Percentiles rank a stretch among this genome's conserved stretches.
Evolutionary conservation across 2,113 vertebrate genomes (phyloP).

Genomic region (Megatriorchis doriae): DNA sequence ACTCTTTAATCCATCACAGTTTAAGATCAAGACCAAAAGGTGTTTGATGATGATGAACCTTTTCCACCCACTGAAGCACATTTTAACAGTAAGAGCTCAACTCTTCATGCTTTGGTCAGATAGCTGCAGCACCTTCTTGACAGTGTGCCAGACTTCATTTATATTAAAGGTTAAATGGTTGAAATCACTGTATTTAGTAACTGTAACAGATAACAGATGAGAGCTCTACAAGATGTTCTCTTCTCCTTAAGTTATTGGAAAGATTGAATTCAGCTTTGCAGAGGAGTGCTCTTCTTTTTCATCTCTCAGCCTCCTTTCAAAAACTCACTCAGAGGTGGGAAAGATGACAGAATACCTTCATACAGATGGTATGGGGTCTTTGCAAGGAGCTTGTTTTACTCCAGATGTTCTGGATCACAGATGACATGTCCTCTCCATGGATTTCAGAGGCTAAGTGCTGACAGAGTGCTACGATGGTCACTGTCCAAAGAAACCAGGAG

Average conservation of each 20-base stretch:
- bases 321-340: background rate
- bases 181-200: background rate
- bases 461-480: background rate
- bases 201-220: background rate
- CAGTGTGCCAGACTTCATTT: background rate
- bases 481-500: background rate
- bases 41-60: background rate
- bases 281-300: background rate
- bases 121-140: background rate
- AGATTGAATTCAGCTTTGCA: background rate
- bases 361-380: background rate
- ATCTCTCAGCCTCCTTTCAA: background rate
- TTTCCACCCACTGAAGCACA: background rate
- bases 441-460: background rate
- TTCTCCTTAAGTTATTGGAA: background rate
- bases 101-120: background rate
- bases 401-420: background rate
- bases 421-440: fast-evolving
- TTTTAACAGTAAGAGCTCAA: background rate
- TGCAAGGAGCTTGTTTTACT: background rate
- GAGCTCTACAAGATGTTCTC: background rate
- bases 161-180: background rate
- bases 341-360: background rate
- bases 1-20: background rate
- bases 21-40: background rate